Base-by-base conservation (phyloP, 1,140 invertebrate species). In the Latrodectus geometricus region DNA sequence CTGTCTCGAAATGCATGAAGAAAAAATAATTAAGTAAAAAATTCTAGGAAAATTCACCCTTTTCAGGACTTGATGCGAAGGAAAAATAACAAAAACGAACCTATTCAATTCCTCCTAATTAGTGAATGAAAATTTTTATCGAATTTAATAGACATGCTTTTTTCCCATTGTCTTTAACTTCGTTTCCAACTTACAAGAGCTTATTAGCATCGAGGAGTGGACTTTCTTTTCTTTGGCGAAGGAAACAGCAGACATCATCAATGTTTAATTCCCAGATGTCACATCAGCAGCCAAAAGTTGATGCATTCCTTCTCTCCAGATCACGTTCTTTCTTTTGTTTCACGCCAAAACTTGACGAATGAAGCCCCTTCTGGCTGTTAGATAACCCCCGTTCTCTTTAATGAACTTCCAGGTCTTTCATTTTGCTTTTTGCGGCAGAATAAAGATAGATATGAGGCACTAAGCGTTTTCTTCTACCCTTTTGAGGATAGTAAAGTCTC, bases 281-380 rank as follows among this genome's bases (percentile, higher is more conserved):
- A 81, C 78, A 81, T 81, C 78, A 81, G 49, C 54, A 61, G 50
- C 17, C 54, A 61, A 21, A 72, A 81, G 48, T 48, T 69, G 66
- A 17, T 48, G 21, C 8, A 15, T 68, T 66, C 23, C 56, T 81
- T 81, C 23, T 70, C 68, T 54, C 56, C 77, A 12, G 20, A 49
- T 81, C 78, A 81, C 78, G 78, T 81, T 54, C 17, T 15, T 15
- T 21, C 14, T 69, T 21, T 69, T n/a, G 20, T 54, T 78, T 78
- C 65, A 48, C 23, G 65, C 54, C 48, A 49, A 78, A 78, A 78
- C 35, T 66, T 54, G 78, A 72, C 17, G 14, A 70, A 15, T 21
- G 49, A 81, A 69, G 52, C 68, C 66, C 78, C 78, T 52, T 66
- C 50, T 69, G 66, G 49, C 66, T 79, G 23, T 69, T 66, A 65